Base-by-base conservation (phyloP, 2,888 invertebrate genomes). In the Mechanitis messenoides region DNA sequence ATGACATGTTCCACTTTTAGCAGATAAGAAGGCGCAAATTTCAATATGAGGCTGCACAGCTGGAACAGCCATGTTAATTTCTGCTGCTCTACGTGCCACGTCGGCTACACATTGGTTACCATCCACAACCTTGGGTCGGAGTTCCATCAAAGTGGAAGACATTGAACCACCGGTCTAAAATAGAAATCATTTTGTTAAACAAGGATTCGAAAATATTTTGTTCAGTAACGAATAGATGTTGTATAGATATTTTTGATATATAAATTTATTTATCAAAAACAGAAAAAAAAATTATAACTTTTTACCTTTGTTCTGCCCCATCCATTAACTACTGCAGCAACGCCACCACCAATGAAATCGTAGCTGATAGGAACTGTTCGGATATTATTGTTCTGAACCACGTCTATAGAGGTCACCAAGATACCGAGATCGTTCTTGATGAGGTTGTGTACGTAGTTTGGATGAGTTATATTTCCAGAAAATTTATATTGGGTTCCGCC, bases 391-490 rank as follows among this genome's bases (percentile, higher is more conserved):
- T 56, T 62, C 46, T 71, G 55, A 0, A 54, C 63, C 3, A 76
- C 62, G 12, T 67, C 58, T 5, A 53, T 7, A 28, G 59, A n/a
- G 55, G 74, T 73, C 55, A 71, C 63, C 31, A 78, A 69, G n/a
- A 76, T 9, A 1, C 72, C 74, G 33, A 78, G 71, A 66, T 79
- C 77, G 63, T 77, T 75, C 66, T 76, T 78, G 63, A 77, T 70
- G 33, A 6, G 61, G 33, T 9, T 1, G 0, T 61, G 33, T 1
- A 80, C 65, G 73, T 84, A 87, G 70, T 80, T 60, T 1, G 73
- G 72, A 68, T 88, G 87, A 33, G 79, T 81, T 9, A 82, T 76
- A 75, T 80, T 79, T 54, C 83, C 74, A 0, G 71, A 53, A 12
- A 84, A 9, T 11, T 64, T 28, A 72, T 79, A 79, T 3, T 62